Percentiles rank a stretch among this genome's conserved stretches.
phyloP scores from a whole-genome alignment of 1,140 invertebrate genomes.

The Hycleus phaleratus region DNA sequence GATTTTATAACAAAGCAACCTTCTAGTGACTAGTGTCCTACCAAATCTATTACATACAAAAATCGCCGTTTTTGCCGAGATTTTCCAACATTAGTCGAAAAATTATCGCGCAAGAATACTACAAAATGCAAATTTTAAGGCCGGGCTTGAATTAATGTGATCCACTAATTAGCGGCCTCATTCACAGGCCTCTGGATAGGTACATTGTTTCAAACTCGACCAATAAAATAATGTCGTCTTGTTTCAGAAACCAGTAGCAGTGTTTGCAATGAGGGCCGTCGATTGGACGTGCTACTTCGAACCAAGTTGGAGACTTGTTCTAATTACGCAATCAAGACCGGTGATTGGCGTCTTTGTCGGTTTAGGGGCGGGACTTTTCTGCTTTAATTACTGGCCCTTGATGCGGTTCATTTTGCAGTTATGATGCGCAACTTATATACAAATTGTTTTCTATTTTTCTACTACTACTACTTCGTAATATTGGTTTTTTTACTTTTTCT shows the following conservation, averaged over 20 bases:
- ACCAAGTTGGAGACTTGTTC: slow-evolving; percentile 30
- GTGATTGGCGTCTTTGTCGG: slow-evolving; percentile 24
- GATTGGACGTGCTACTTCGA: slow-evolving; percentile 26
- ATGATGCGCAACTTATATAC: no score
- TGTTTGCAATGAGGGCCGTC: slow-evolving; percentile 19
- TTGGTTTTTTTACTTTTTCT: no score
- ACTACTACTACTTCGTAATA: no score
- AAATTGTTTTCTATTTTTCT: no score
- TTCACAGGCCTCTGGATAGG: not conserved
- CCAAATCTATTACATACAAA: no score
- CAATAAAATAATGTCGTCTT: slow-evolving; percentile 14
- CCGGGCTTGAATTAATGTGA: no score
- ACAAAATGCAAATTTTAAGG: no score
- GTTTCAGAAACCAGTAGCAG: slow-evolving; percentile 16
- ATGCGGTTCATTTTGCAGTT: not conserved
- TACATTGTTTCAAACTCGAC: slow-evolving; percentile 10
- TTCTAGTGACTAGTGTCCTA: no score
- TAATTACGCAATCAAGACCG: slow-evolving; percentile 33
- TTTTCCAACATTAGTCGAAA: no score
- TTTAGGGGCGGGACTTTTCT: slow-evolving; percentile 19
- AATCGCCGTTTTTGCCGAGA: no score
- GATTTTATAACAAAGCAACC: slow-evolving; percentile 17
- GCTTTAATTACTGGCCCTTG: slow-evolving; percentile 32
- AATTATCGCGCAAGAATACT: no score
- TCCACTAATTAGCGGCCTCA: slow-evolving; percentile 1